These are phyloP conservation scores for Drosophila neonasuta DNA, from an alignment of 2,888 invertebrate genomes.

Conservation along the genomic window DNA sequence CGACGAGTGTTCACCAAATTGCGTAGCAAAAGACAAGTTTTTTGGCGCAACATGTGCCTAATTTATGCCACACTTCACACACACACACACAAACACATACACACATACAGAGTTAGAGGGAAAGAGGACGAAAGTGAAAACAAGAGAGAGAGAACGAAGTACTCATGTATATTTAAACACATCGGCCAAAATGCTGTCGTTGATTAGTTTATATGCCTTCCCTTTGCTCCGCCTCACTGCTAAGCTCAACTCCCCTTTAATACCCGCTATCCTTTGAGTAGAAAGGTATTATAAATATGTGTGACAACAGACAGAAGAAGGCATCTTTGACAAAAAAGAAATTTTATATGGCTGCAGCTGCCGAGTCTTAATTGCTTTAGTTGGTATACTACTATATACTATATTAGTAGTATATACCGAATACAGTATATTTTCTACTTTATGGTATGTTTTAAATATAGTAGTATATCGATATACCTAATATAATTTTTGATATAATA, in stretches of 20 bases:
- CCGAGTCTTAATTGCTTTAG: no score
- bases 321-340: no score
- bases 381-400: no score
- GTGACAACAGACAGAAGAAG: no score
- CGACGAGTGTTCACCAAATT: slow-evolving; percentile 14
- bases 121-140: neutral
- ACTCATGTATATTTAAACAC: slow-evolving; percentile 54
- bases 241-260: neutral
- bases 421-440: no score
- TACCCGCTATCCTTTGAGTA: no score
- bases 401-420: no score
- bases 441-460: no score
- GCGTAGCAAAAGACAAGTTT: slow-evolving; percentile 39
- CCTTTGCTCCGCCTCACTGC: neutral
- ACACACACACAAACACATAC: slow-evolving; percentile 5
- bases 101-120: neutral
- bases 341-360: no score
- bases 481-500: no score
- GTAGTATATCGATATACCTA: no score
- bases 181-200: slow-evolving; percentile 40
- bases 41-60: slow-evolving; percentile 52
- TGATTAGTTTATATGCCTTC: slow-evolving; percentile 55
- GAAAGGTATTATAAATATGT: no score
- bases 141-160: neutral
- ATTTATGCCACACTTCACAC: slow-evolving; percentile 46